A percentile compares a stretch with the other conserved stretches of the same genome.
phyloP scores from a whole-genome alignment of 2,888 invertebrate species.

The Helobdella robusta region DNA sequence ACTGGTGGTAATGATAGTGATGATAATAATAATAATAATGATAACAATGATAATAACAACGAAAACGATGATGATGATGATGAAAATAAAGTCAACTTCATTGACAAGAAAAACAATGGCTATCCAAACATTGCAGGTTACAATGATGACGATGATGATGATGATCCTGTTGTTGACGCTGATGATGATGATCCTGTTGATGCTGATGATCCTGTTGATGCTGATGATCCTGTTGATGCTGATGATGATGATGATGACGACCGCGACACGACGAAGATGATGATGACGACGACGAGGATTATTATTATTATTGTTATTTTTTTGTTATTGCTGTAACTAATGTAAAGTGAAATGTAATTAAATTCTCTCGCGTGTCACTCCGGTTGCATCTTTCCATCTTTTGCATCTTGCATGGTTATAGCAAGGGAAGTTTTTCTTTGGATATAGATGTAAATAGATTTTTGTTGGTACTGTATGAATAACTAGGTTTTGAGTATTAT shows the following conservation, averaged over 20 bases:
- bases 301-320: too few species aligned
- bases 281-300: background rate
- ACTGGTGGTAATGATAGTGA: background rate
- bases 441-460: too few species aligned
- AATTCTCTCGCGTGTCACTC: too few species aligned
- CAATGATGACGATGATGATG: background rate
- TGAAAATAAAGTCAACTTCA: background rate
- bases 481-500: too few species aligned
- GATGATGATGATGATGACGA: background rate
- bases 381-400: too few species aligned
- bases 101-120: background rate
- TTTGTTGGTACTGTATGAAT: too few species aligned
- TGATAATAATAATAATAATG: background rate
- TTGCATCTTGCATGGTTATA: too few species aligned
- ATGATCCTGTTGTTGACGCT: background rate
- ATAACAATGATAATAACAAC: background rate
- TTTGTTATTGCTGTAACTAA: too few species aligned
- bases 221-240: background rate
- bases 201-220: background rate
- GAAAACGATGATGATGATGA: background rate
- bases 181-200: background rate
- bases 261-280: background rate
- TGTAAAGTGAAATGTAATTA: too few species aligned
- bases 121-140: background rate
- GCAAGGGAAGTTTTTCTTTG: too few species aligned